These are phyloP conservation scores for Pungitius pungitius DNA, from an alignment of 2,113 vertebrate genomes.

Conservation along the genomic window DNA sequence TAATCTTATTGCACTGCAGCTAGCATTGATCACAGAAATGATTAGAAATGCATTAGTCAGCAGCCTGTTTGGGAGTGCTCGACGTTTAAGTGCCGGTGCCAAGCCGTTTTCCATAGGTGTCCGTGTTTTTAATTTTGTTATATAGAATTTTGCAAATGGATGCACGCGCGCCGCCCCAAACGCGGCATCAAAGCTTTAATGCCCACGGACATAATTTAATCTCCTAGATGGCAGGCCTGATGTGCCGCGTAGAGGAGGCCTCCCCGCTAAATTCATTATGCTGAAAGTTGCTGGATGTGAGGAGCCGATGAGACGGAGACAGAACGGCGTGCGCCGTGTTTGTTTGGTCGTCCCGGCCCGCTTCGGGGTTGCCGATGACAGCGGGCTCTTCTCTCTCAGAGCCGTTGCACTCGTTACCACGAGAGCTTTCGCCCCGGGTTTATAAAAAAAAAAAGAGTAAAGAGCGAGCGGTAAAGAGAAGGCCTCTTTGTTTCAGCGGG, in stretches of 20 bases:
- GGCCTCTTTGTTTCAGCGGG: background rate
- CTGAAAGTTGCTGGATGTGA: constrained; percentile 78
- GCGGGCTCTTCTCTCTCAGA: background rate
- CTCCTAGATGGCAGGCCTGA: constrained; percentile 76
- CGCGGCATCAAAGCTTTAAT: constrained; percentile 79
- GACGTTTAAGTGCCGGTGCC: constrained; percentile 74
- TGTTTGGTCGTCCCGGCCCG: constrained; percentile 31
- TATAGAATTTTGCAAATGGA: constrained; percentile 81
- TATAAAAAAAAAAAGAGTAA: background rate
- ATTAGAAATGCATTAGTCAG: constrained; percentile 83
- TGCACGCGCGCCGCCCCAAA: constrained; percentile 74
- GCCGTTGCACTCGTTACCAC: constrained; percentile 2
- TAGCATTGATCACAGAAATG: constrained; percentile 82
- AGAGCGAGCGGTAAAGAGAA: background rate
- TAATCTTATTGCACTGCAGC: constrained; percentile 77
- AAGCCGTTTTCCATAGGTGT: constrained; percentile 80
- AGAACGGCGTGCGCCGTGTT: constrained; percentile 35
- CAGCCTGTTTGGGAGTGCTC: constrained; percentile 74
- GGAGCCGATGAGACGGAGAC: constrained; percentile 65
- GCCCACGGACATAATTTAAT: constrained; percentile 81
- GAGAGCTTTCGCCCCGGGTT: constrained; percentile 14
- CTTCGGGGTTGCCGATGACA: constrained; percentile 13
- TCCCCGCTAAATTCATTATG: constrained; percentile 80
- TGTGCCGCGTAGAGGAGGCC: constrained; percentile 73
- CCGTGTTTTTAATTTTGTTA: constrained; percentile 82